These are phyloP conservation scores for Sarcophaga subvicina DNA, from an alignment of 2,888 invertebrate genomes.

Conservation along the genomic window DNA sequence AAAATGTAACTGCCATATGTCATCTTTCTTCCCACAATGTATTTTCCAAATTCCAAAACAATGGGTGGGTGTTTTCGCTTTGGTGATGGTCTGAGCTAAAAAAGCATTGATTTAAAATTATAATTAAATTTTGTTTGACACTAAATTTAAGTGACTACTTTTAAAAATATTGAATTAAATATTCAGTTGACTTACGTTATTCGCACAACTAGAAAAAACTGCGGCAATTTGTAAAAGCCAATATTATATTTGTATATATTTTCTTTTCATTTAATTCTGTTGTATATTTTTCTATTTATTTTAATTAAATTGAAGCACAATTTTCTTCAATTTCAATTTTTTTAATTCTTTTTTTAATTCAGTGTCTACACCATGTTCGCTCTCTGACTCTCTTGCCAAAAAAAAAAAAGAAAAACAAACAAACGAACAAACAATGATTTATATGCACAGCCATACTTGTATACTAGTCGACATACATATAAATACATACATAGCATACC, in stretches of 20 bases:
- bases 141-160: no score
- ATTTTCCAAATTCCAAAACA: no score
- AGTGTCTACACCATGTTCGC: conserved; percentile 29
- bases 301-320: conserved; percentile 54
- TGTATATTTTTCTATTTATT: conserved; percentile 38
- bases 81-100: no score
- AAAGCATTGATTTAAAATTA: no score
- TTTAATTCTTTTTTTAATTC: not conserved
- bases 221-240: no score
- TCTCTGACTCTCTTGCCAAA: conserved; percentile 33
- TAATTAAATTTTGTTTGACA: no score
- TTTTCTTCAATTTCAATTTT: not conserved
- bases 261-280: not conserved
- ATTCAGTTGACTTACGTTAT: no score
- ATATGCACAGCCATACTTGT: conserved; percentile 4
- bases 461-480: not conserved
- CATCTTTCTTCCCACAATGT: no score
- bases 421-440: not conserved
- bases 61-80: no score
- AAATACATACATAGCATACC: not conserved
- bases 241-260: not conserved
- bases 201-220: no score
- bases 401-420: conserved; percentile 14
- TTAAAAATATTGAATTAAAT: no score
- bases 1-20: no score